Conservation (phyloP, 2,888 invertebrate genomes). For the Agrochola lychnidis region DNA sequence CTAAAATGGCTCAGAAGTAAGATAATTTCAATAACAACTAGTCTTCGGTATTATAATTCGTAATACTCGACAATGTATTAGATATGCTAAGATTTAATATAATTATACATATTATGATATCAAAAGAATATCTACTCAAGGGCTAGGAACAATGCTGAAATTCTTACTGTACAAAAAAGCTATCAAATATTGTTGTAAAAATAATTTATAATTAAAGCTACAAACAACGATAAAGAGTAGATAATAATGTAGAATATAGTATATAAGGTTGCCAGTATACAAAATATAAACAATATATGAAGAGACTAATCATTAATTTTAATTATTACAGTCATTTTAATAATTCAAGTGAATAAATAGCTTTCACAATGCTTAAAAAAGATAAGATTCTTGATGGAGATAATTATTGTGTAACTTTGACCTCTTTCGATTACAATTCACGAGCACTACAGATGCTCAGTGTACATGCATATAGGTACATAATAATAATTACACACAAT, state of each 20-base stretch:
- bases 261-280: slow-evolving; percentile 7
- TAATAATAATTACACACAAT: slow-evolving; percentile 18
- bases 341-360: slow-evolving; percentile 52
- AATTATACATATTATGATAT: neutral
- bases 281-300: slow-evolving; percentile 24
- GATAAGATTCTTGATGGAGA: slow-evolving; percentile 48
- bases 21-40: slow-evolving; percentile 2
- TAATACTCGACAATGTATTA: slow-evolving; percentile 27
- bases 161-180: slow-evolving; percentile 23
- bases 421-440: slow-evolving; percentile 48
- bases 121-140: slow-evolving; percentile 6
- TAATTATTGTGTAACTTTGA: slow-evolving; percentile 45
- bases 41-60: slow-evolving; percentile 23
- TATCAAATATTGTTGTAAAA: slow-evolving; percentile 29
- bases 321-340: slow-evolving; percentile 22
- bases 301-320: slow-evolving; percentile 9
- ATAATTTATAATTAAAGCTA: slow-evolving; percentile 23
- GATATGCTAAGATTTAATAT: slow-evolving; percentile 1
- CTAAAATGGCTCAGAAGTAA: slow-evolving; percentile 67
- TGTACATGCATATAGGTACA: slow-evolving; percentile 7
- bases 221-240: slow-evolving; percentile 33
- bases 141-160: slow-evolving; percentile 27
- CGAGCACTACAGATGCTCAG: slow-evolving; percentile 24
- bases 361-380: slow-evolving; percentile 65
- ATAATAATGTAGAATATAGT: neutral